These are phyloP conservation scores for Araneus ventricosus DNA, from an alignment of 1,140 invertebrate species.

Conservation along the genomic window DNA sequence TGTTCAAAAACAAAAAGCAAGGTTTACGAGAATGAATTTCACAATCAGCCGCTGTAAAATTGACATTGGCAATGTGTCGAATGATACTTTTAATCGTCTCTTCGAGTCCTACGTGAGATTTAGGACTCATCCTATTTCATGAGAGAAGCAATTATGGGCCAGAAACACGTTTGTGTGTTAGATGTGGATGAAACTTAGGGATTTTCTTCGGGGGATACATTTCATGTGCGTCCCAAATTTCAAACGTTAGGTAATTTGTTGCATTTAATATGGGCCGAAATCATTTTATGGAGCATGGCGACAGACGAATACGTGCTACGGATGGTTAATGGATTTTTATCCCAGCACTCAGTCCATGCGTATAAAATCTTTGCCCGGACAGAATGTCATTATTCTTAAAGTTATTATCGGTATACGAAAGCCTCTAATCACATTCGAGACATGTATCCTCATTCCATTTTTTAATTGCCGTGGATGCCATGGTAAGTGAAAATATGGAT, in stretches of 20 bases:
- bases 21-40: background rate
- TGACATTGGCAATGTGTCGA: background rate
- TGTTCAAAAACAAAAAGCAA: background rate
- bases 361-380: too few relatives aligned
- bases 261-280: background rate
- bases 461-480: slow-evolving; percentile 28
- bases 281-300: slow-evolving; percentile 26
- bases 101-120: background rate
- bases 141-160: background rate
- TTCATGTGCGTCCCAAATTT: slow-evolving; percentile 35
- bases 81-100: background rate
- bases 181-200: slow-evolving; percentile 54
- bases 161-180: background rate
- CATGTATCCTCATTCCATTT: background rate
- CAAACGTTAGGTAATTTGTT: background rate
- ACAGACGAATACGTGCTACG: too few relatives aligned
- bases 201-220: background rate
- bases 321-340: too few relatives aligned
- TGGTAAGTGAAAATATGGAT: slow-evolving; percentile 43
- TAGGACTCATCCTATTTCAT: background rate
- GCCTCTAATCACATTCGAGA: slow-evolving; percentile 34
- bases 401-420: background rate
- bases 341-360: too few relatives aligned
- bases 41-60: background rate
- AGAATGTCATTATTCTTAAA: too few relatives aligned